Percentiles rank a stretch among this genome's conserved stretches.
These are phyloP conservation scores for Drosophila ironensis DNA, from an alignment of 1,140 invertebrate species.

Conservation along the genomic window DNA sequence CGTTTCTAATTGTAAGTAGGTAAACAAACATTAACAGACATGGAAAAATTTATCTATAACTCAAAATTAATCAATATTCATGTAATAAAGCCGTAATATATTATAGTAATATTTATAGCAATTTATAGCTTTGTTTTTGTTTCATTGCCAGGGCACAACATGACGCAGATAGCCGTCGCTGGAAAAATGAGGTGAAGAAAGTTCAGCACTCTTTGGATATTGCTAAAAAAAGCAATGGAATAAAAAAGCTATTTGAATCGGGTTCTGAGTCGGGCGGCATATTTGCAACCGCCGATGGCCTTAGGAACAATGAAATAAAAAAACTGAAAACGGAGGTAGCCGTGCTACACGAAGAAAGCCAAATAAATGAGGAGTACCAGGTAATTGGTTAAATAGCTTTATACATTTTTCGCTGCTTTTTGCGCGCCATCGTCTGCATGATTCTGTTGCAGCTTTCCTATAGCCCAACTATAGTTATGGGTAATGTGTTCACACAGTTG, in stretches of 20 bases:
- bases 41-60: no score
- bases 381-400: conserved; percentile 37
- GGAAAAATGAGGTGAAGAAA: conserved; percentile 76
- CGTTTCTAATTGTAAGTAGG: no score
- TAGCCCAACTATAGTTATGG: conserved; percentile 41
- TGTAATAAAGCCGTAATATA: no score
- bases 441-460: conserved; percentile 38
- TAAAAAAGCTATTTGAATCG: conserved; percentile 51
- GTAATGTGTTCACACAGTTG: conserved; percentile 54
- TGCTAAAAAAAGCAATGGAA: conserved; percentile 59
- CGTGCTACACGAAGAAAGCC: conserved; percentile 76
- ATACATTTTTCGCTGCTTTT: conserved; percentile 24
- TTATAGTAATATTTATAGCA: no score
- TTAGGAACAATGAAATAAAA: conserved; percentile 79
- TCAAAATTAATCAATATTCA: no score
- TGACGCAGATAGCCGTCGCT: conserved; percentile 77
- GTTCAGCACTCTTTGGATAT: conserved; percentile 67
- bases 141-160: conserved; percentile 70
- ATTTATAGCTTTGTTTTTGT: background rate
- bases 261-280: conserved; percentile 31
- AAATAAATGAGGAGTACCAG: conserved; percentile 75
- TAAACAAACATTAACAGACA: no score
- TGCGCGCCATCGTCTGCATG: conserved; percentile 25
- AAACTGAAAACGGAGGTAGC: conserved; percentile 81
- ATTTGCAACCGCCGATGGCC: conserved; percentile 56